phyloP scores from a whole-genome alignment of 2,113 vertebrate species.

The Anarhynchus alexandrinus region DNA sequence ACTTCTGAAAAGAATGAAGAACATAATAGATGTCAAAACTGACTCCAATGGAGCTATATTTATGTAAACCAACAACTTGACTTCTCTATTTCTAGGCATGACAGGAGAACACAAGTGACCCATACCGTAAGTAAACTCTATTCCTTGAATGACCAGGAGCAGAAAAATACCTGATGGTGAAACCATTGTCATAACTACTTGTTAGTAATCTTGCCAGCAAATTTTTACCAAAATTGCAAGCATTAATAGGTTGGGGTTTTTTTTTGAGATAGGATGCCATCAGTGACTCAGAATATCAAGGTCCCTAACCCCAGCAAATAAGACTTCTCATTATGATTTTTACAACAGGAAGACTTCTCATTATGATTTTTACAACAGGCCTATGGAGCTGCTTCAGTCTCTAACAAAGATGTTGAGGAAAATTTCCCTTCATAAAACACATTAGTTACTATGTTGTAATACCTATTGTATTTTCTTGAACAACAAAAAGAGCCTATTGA shows the following conservation, averaged over 20 bases:
- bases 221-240: background rate
- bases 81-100: background rate
- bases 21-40: background rate
- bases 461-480: background rate
- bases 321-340: background rate
- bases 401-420: background rate
- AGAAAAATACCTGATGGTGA: background rate
- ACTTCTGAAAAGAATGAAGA: background rate
- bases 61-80: background rate
- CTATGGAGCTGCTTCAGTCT: background rate
- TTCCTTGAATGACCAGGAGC: background rate
- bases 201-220: background rate
- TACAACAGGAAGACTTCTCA: background rate
- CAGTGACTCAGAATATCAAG: background rate
- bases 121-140: background rate
- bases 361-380: background rate
- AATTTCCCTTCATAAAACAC: background rate
- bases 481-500: background rate
- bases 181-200: background rate
- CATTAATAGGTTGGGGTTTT: fast-evolving
- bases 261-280: background rate
- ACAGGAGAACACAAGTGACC: background rate
- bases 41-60: background rate
- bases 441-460: background rate
- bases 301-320: background rate